These are phyloP conservation scores for Lathamus discolor DNA, from an alignment of 2,113 vertebrate genomes.

Conservation along the genomic window DNA sequence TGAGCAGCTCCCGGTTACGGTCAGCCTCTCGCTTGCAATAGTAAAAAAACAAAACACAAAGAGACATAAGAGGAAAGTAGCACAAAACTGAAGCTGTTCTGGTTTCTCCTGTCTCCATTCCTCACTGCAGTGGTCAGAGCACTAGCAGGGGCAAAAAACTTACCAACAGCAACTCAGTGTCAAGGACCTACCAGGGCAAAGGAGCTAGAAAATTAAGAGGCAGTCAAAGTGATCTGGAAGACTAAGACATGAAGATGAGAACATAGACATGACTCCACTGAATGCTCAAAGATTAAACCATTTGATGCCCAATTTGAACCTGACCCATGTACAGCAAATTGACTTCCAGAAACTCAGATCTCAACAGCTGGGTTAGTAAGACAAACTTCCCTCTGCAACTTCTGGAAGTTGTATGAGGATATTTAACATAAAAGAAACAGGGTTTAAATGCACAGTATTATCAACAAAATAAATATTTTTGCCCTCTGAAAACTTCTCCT, in stretches of 20 bases:
- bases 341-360: background rate
- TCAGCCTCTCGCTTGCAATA: conserved; percentile 83
- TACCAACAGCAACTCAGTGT: background rate
- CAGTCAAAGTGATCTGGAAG: background rate
- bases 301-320: background rate
- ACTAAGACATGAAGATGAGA: background rate
- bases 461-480: background rate
- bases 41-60: background rate
- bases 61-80: background rate
- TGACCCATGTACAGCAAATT: background rate
- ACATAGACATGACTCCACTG: background rate
- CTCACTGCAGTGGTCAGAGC: background rate
- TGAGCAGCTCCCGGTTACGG: conserved; percentile 87
- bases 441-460: background rate
- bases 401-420: background rate
- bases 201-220: background rate
- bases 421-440: background rate
- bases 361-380: background rate
- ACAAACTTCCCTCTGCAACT: background rate
- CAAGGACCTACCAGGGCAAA: background rate
- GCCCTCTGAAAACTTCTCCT: background rate
- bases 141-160: background rate
- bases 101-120: background rate
- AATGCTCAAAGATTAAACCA: background rate
- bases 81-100: background rate